Base-by-base conservation (phyloP, 2,797 vertebrate species). In the Podarcis lilfordi region DNA sequence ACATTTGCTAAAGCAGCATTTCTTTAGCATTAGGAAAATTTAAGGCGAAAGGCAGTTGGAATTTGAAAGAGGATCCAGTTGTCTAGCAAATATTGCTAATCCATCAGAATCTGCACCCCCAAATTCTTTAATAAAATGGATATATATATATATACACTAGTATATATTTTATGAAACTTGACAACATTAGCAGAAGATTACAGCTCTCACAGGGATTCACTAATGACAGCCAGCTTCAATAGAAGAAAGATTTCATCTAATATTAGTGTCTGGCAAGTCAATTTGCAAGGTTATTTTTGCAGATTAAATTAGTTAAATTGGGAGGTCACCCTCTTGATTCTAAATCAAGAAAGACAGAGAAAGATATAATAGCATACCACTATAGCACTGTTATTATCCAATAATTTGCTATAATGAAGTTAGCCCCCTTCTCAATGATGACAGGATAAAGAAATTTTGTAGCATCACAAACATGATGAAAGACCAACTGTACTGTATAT, bases 221-320 rank as follows among this genome's bases (percentile, higher is more conserved):
- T 96, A 94, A 96, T 93, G 95, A 95, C 95, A 96, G 95, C 75
- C 91, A 78, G 91, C 91, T 95, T 93, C 95, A 89, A 92, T 81
- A 91, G 93, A 95, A 96, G 90, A 93, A 94, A 96, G 92, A 95
- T 93, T 95, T 94, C 92, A 93, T 96, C 94, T 95, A 91, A 92
- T 94, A 94, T 90, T 92, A 84, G 93, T 93, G 95, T 96, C 86
- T 69, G 88, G 94, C 91, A 94, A 95, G 94, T 95, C 94, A 94
- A 94, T 95, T 95, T 95, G 93, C 83, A 88, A 95, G 92, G 94
- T 94, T 95, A 94, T 95, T 96, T 93, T 94, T 96, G 75, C 85
- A 94, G 95, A 96, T 96, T 95, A 93, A 95, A 97, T 96, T 94
- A 96, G 84, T 90, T 95, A 43, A 86, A 92, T 95, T 94, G 84